These are phyloP conservation scores for Malurus alboscapulatus DNA, from an alignment of 2,113 vertebrate genomes.

Conservation along the genomic window DNA sequence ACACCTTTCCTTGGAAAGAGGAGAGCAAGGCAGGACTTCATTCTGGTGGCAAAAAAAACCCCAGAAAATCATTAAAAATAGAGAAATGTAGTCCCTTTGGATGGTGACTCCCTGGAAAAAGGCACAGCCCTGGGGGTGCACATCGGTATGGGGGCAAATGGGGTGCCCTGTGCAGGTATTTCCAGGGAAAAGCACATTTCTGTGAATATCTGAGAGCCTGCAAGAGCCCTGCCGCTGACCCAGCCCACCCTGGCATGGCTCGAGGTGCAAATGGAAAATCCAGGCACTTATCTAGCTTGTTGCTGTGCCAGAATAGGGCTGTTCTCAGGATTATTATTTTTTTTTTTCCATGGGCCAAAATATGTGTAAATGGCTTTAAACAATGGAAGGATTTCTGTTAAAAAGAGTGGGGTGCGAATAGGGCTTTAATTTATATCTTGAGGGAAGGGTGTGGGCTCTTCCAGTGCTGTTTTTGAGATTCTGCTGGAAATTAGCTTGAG, in stretches of 20 bases:
- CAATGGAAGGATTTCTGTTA: constrained; percentile 49
- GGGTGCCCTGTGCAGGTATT: accelerated
- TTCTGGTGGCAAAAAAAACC: background rate
- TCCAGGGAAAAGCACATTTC: background rate
- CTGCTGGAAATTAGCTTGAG: background rate
- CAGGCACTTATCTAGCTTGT: background rate
- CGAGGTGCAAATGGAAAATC: background rate
- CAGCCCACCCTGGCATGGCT: background rate
- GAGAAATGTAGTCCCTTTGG: accelerated
- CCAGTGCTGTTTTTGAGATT: background rate
- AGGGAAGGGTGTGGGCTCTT: constrained; percentile 48
- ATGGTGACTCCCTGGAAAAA: background rate
- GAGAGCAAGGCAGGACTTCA: background rate
- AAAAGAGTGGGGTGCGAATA: background rate
- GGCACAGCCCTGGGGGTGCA: background rate
- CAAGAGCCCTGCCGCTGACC: accelerated
- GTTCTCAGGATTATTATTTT: background rate
- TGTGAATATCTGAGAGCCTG: background rate
- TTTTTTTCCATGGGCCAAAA: background rate
- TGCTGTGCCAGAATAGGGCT: background rate
- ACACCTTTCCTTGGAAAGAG: background rate
- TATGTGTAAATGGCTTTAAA: constrained; percentile 15
- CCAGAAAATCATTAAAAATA: background rate
- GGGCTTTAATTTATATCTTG: background rate
- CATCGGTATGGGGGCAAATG: background rate